A percentile compares a stretch with the other conserved stretches of the same genome.
Evolutionary conservation across 1,140 invertebrate genomes (phyloP).

Genomic region (Pteromalus puparum): DNA sequence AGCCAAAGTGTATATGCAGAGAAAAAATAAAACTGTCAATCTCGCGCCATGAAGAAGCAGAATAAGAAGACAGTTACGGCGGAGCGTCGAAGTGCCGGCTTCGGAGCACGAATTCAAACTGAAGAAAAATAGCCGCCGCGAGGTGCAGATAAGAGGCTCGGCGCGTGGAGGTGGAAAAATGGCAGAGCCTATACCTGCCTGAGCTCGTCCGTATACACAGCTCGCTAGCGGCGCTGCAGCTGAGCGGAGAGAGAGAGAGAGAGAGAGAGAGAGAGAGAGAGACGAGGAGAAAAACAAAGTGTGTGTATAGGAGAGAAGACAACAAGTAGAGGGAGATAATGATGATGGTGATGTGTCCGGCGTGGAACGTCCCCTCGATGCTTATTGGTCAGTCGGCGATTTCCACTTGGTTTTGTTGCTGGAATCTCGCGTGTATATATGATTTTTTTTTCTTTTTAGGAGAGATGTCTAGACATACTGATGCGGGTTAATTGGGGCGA

Average conservation of each 20-base stretch:
- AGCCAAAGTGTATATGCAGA: not conserved
- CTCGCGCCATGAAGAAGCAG: conserved; percentile 59
- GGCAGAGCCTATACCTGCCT: conserved; percentile 13
- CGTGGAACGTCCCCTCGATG: not conserved
- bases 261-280: not conserved
- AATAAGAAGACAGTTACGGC: conserved; percentile 2
- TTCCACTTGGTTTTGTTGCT: too few relatives aligned
- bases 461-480: too few relatives aligned
- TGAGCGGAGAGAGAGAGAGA: not conserved
- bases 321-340: not conserved
- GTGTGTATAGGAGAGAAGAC: not conserved
- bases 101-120: conserved; percentile 55
- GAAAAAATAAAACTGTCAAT: conserved; percentile 60
- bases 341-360: not conserved
- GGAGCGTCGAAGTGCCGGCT: conserved; percentile 38
- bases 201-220: too few relatives aligned
- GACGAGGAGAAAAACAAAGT: not conserved
- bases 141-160: conserved; percentile 38
- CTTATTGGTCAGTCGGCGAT: not conserved
- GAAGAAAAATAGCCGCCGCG: conserved; percentile 47
- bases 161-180: conserved; percentile 50
- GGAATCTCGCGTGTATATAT: too few relatives aligned
- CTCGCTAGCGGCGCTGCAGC: not conserved
- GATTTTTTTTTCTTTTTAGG: too few relatives aligned
- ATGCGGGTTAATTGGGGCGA: too few relatives aligned